Evolutionary conservation across 2,888 invertebrate species (phyloP).

Genomic region (Odontocolon sp.): DNA sequence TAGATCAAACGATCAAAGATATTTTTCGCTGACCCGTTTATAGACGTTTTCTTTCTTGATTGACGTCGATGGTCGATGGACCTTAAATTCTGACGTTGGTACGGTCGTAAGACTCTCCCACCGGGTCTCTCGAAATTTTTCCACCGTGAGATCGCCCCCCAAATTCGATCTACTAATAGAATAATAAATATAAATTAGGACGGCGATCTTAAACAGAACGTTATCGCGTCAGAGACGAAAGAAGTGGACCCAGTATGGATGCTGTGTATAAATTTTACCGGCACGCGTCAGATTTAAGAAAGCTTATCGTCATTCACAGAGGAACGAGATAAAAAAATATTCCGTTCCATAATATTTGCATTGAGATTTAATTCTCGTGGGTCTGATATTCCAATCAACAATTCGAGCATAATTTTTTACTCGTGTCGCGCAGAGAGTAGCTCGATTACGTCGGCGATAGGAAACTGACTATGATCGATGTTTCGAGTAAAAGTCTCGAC

Average conservation of each 20-base stretch:
- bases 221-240: background rate
- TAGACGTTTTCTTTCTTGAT: conserved; percentile 28
- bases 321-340: background rate
- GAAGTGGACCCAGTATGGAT: background rate
- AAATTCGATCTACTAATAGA: too few relatives aligned
- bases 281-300: too few relatives aligned
- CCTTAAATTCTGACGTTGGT: conserved; percentile 18
- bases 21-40: conserved; percentile 6
- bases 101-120: background rate
- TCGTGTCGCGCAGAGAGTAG: background rate
- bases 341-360: background rate
- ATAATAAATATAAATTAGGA: background rate
- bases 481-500: background rate
- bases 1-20: background rate
- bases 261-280: background rate
- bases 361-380: background rate
- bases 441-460: background rate
- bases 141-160: background rate
- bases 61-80: conserved; percentile 21
- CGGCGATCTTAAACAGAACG: background rate
- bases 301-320: conserved; percentile 6
- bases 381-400: background rate
- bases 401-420: background rate
- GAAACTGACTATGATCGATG: conserved; percentile 18
- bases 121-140: conserved; percentile 7